Percentiles rank a stretch among this genome's conserved stretches.
phyloP scores from a whole-genome alignment of 2,113 vertebrate species.

The Struthio camelus region DNA sequence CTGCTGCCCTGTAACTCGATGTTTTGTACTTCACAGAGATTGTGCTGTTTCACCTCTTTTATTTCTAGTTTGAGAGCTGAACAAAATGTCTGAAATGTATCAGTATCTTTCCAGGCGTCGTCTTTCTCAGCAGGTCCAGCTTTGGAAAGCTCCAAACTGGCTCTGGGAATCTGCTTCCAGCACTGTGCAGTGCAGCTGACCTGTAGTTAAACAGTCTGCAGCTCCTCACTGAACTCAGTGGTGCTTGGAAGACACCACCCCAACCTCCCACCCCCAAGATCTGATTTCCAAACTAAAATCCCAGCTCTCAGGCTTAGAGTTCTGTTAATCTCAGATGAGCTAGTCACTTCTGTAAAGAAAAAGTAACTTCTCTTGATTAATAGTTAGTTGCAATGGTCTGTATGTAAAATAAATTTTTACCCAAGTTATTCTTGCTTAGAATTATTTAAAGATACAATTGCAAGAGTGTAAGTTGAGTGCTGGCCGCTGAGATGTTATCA shows the following conservation, averaged over 20 bases:
- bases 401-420: slow-evolving; percentile 83
- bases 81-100: slow-evolving; percentile 42
- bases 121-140: slow-evolving; percentile 1
- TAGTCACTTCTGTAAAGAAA: slow-evolving; percentile 25
- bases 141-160: background rate
- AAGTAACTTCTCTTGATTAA: slow-evolving; percentile 49
- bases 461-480: background rate
- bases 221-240: background rate
- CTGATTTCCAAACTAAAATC: slow-evolving; percentile 11
- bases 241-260: background rate
- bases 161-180: background rate
- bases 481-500: background rate
- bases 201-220: background rate
- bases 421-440: slow-evolving; percentile 42
- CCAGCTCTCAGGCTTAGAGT: slow-evolving; percentile 39
- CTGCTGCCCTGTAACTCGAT: slow-evolving; percentile 72
- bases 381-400: slow-evolving; percentile 72
- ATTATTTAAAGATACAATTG: background rate
- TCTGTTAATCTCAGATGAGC: slow-evolving; percentile 51
- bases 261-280: background rate
- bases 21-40: slow-evolving; percentile 78
- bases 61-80: slow-evolving; percentile 72
- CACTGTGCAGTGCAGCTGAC: background rate
- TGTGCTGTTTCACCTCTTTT: slow-evolving; percentile 66
- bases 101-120: background rate